phyloP scores from a whole-genome alignment of 2,113 vertebrate species.

The Kryptolebias marmoratus region DNA sequence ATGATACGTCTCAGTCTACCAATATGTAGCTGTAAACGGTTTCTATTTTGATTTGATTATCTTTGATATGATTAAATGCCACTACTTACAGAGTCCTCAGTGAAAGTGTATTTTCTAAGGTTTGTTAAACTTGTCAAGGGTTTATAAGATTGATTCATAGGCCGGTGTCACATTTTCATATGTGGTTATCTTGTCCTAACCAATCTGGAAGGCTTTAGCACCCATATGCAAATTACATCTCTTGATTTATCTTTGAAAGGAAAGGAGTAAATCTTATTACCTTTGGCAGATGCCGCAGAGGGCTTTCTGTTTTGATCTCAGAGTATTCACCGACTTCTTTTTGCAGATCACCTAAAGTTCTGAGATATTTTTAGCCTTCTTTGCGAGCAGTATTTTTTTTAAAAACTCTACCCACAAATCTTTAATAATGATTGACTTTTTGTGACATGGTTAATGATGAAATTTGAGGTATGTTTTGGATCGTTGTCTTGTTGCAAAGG shows the following conservation, averaged over 20 bases:
- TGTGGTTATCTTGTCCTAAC: not conserved
- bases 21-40: not conserved
- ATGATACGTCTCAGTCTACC: not conserved
- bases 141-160: not conserved
- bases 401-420: not conserved
- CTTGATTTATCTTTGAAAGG: not conserved
- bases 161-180: not conserved
- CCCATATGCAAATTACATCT: not conserved
- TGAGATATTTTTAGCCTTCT: constrained; percentile 11
- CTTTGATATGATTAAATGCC: not conserved
- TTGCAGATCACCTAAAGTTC: constrained; percentile 9
- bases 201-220: constrained; percentile 1
- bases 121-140: not conserved
- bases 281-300: constrained; percentile 2
- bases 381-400: not conserved
- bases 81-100: not conserved
- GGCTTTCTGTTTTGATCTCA: constrained; percentile 3
- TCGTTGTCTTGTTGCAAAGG: not conserved
- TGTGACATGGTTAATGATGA: not conserved
- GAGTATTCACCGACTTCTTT: not conserved
- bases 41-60: constrained; percentile 12
- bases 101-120: not conserved
- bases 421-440: not conserved
- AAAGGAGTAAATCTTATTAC: not conserved
- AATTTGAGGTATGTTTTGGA: not conserved